phyloP scores from a whole-genome alignment of 2,113 vertebrate species.

The Lichenostomus cassidix region DNA sequence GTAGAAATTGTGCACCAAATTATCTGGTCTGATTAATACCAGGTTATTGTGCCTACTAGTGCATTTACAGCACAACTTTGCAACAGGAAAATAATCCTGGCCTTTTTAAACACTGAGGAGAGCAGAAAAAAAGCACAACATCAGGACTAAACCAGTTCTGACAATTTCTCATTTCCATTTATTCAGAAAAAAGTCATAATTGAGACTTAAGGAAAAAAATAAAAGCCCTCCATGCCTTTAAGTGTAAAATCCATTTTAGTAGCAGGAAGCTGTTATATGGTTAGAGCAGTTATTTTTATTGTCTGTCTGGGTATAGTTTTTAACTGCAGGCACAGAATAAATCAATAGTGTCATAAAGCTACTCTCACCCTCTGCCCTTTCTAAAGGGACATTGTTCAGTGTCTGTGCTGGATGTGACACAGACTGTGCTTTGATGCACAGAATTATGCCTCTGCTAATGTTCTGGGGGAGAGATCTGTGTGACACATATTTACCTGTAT shows the following conservation, averaged over 20 bases:
- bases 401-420: constrained; percentile 34
- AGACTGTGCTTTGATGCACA: background rate
- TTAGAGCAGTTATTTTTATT: constrained; percentile 85
- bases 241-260: constrained; percentile 83
- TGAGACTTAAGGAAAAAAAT: constrained; percentile 64
- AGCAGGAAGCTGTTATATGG: constrained; percentile 75
- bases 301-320: constrained; percentile 83
- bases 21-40: background rate
- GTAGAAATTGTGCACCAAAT: background rate
- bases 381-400: constrained; percentile 67
- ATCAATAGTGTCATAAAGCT: constrained; percentile 83
- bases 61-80: background rate
- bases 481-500: background rate
- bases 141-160: background rate
- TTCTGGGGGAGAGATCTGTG: background rate
- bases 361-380: constrained; percentile 76
- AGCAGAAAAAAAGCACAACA: background rate
- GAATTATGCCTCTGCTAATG: background rate
- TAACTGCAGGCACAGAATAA: constrained; percentile 79
- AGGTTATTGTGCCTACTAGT: background rate
- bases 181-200: constrained; percentile 39
- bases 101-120: background rate
- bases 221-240: constrained; percentile 73
- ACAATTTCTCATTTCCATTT: constrained; percentile 61
- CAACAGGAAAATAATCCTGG: background rate